Percentiles rank a stretch among this genome's conserved stretches.
phyloP scores from a whole-genome alignment of 2,113 vertebrate genomes.

The Megaptera novaeangliae region DNA sequence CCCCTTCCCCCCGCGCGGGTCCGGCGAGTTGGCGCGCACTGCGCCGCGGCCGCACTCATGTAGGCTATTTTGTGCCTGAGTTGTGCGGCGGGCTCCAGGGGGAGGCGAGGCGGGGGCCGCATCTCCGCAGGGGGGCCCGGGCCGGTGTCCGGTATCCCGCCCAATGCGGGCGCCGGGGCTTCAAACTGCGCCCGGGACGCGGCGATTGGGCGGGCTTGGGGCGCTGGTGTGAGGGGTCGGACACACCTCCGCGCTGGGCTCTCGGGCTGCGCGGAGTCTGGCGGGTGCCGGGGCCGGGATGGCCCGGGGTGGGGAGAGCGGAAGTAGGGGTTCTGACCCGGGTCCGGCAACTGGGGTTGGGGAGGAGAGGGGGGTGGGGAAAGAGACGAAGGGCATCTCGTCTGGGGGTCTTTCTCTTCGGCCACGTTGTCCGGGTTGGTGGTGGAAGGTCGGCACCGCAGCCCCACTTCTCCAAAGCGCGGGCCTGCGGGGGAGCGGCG shows the following conservation, averaged over 20 bases:
- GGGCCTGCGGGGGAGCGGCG: neutral
- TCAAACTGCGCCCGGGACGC: neutral
- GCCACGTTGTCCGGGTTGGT: neutral
- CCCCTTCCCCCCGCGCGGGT: neutral
- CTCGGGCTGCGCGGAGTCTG: neutral
- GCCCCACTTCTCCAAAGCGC: neutral
- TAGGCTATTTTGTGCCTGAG: neutral
- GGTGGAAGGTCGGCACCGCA: neutral
- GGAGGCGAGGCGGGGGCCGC: neutral
- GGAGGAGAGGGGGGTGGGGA: neutral
- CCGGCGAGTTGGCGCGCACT: slow-evolving; percentile 4
- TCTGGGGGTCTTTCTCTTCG: neutral
- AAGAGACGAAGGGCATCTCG: neutral
- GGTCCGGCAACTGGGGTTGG: neutral
- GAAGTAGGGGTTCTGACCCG: neutral
- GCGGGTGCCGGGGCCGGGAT: too few relatives aligned
- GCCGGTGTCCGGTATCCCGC: too few relatives aligned
- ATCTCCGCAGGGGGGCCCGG: neutral
- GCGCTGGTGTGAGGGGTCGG: neutral
- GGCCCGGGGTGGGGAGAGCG: neutral
- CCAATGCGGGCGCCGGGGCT: neutral
- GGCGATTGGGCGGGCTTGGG: neutral
- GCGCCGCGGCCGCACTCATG: neutral
- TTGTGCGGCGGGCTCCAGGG: slow-evolving; percentile 18
- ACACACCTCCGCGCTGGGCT: slow-evolving; percentile 20